Percentiles rank a stretch among this genome's conserved stretches.
Evolutionary conservation across 2,797 vertebrate species (phyloP).

Genomic region (Helarctos malayanus): DNA sequence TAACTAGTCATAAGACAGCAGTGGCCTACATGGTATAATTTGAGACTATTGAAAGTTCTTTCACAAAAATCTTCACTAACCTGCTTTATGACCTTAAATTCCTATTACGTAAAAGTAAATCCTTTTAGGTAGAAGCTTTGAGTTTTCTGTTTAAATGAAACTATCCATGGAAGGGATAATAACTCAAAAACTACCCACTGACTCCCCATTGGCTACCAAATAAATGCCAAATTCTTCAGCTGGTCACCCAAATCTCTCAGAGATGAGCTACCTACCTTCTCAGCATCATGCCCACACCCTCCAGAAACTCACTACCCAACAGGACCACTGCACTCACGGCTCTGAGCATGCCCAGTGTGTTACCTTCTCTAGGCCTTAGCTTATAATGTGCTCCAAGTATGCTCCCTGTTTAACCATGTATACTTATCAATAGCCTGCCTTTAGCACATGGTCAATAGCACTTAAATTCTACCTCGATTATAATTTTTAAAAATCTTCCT

Average conservation of each 20-base stretch:
- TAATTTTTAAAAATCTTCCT: conserved; percentile 30
- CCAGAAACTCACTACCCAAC: neutral
- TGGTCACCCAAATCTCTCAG: neutral
- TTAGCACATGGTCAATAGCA: neutral
- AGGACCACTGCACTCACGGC: too few species aligned
- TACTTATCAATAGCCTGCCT: neutral
- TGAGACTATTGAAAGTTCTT: conserved; percentile 21
- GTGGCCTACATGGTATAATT: neutral
- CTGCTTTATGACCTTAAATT: neutral
- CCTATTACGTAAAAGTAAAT: neutral
- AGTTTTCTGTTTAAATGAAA: conserved; percentile 42
- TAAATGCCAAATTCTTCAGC: conserved; percentile 23
- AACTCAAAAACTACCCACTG: neutral
- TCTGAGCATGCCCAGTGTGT: conserved; percentile 41
- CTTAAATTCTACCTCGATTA: neutral
- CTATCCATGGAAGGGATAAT: neutral
- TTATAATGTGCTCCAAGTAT: neutral
- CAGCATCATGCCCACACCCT: neutral
- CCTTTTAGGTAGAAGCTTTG: neutral
- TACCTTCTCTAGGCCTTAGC: neutral
- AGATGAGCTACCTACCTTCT: neutral
- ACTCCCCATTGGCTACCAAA: neutral
- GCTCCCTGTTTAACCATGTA: neutral
- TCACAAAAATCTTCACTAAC: conserved; percentile 2
- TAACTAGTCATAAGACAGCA: neutral